Evolutionary conservation across 2,113 vertebrate species (phyloP).

Genomic region (Ochotona princeps): DNA sequence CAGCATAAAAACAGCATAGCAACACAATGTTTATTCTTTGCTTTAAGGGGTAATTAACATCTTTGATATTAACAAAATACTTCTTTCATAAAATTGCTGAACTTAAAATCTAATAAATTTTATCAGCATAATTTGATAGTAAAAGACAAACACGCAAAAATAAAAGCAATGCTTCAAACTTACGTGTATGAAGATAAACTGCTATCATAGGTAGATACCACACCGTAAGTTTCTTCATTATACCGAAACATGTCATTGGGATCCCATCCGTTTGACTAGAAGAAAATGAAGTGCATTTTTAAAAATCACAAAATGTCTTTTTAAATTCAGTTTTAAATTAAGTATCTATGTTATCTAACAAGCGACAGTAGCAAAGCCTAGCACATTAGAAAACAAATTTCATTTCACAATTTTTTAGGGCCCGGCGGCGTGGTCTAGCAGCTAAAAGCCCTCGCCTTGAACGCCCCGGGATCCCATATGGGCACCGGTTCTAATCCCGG

Average conservation of each 20-base stretch:
- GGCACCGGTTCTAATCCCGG: no score
- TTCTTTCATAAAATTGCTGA: background rate
- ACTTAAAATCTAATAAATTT: slow-evolving; percentile 46
- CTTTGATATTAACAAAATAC: background rate
- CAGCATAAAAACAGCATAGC: background rate
- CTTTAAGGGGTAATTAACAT: slow-evolving; percentile 47
- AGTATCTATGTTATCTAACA: background rate
- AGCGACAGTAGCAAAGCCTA: background rate
- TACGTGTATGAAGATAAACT: slow-evolving; percentile 99
- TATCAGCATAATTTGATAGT: slow-evolving; percentile 48
- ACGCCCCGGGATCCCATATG: no score
- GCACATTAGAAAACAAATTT: background rate
- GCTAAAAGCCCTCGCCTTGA: no score
- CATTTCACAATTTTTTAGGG: slow-evolving; percentile 23
- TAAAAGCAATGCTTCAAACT: slow-evolving; percentile 82
- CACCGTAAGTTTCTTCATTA: slow-evolving; percentile 99
- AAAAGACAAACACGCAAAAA: slow-evolving; percentile 50
- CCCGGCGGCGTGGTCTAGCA: no score
- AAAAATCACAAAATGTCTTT: slow-evolving; percentile 77
- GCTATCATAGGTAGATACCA: slow-evolving; percentile 98
- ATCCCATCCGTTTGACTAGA: slow-evolving; percentile 99
- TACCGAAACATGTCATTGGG: slow-evolving; percentile 99
- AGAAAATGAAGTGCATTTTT: slow-evolving; percentile 82
- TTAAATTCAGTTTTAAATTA: slow-evolving; percentile 30
- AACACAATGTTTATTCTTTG: background rate